Evolutionary conservation across 1,140 invertebrate species (phyloP).

Genomic region (Nymphalis io): DNA sequence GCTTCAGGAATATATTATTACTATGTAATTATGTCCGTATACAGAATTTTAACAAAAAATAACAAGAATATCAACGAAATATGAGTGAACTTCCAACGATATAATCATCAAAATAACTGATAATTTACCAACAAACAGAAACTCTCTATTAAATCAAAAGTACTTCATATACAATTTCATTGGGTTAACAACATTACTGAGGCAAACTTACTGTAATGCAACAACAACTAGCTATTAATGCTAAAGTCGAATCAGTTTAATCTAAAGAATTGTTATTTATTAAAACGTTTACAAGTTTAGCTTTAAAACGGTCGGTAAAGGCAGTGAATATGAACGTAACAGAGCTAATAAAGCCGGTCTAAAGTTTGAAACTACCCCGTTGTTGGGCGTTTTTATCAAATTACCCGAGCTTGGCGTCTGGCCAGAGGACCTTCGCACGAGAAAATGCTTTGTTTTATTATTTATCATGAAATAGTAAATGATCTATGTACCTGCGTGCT

Average conservation of each 20-base stretch:
- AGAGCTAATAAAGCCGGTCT: constrained; percentile 39
- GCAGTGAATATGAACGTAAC: constrained; percentile 36
- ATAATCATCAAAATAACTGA: too few species aligned
- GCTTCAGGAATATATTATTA: too few species aligned
- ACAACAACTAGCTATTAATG: constrained; percentile 6
- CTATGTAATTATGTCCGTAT: too few species aligned
- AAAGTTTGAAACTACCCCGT: constrained; percentile 40
- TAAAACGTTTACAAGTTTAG: constrained; percentile 29
- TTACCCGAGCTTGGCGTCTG: constrained; percentile 52
- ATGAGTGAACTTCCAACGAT: too few species aligned
- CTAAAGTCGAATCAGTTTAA: neutral
- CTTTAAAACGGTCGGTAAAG: constrained; percentile 27
- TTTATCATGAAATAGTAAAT: constrained; percentile 2
- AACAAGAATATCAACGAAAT: too few species aligned
- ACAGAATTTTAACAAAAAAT: too few species aligned
- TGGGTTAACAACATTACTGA: neutral
- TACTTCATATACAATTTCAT: too few species aligned
- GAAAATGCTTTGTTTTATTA: constrained; percentile 26
- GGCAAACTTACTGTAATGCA: neutral
- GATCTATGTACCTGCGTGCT: neutral
- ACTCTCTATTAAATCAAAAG: too few species aligned
- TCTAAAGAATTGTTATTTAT: constrained; percentile 28
- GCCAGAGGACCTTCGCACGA: constrained; percentile 41
- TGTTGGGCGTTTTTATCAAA: constrained; percentile 59
- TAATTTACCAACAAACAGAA: too few species aligned